A percentile compares a stretch with the other conserved stretches of the same genome.
phyloP scores from a whole-genome alignment of 2,113 vertebrate species.

The Rhizomys pruinosus region DNA sequence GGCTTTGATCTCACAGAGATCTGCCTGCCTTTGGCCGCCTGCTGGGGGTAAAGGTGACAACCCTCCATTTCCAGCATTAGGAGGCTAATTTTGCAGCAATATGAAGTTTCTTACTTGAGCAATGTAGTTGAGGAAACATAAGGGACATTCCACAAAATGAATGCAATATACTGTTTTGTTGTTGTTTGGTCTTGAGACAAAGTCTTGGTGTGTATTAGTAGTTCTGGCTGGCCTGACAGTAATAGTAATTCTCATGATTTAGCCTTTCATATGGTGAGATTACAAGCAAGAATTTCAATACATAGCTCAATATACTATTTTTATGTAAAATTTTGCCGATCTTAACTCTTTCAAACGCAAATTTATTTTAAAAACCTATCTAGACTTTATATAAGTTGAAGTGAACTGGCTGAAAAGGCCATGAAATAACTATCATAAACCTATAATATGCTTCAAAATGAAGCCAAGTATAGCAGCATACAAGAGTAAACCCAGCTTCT shows the following conservation, averaged over 20 bases:
- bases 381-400: not conserved
- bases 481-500: not conserved
- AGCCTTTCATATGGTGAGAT: not conserved
- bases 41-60: too few species aligned
- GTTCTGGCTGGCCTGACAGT: not conserved
- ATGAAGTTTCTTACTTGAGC: not conserved
- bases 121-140: not conserved
- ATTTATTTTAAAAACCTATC: not conserved
- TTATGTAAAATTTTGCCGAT: not conserved
- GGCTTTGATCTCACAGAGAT: too few species aligned
- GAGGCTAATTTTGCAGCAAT: not conserved
- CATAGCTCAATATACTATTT: not conserved
- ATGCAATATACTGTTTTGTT: not conserved
- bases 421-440: not conserved
- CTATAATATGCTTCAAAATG: not conserved
- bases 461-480: not conserved
- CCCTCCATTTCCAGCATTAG: too few species aligned
- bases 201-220: not conserved
- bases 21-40: too few species aligned
- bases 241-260: not conserved
- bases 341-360: slow-evolving; percentile 1
- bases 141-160: not conserved
- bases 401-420: not conserved
- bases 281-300: too few species aligned
- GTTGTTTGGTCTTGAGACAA: not conserved